Evolutionary conservation across 2,888 invertebrate genomes (phyloP), one percentile per base, ranked within the genome.

Genomic region (Ochlodes sylvanus): DNA sequence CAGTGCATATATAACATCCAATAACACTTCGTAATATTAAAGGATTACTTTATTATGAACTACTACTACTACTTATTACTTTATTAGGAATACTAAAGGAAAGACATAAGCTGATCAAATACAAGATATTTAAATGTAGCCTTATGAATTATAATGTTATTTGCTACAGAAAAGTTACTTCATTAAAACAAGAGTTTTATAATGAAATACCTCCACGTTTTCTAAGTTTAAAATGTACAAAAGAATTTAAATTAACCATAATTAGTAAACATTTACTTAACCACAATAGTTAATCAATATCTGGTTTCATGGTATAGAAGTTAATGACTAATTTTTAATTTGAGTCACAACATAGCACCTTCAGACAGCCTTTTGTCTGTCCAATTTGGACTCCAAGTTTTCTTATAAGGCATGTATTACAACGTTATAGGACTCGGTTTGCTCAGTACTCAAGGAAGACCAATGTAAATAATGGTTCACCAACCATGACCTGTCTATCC

Each of bases 281-380:
- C 9, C n/a, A 17, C 44, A 47, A 15, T 47, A n/a, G 44, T 7
- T 17, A 47, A 47, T 47, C 44, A 47, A 47, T 47, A 17, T 17
- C 44, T 47, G 9, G 44, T 17, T 47, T 7, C 17, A 47, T 17
- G 17, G 44, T 17, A 47, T 17, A 17, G 17, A 17, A 47, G 44
- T 47, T 47, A 17, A 44, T 44, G 44, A 47, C 44, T 47, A 50
- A 69, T 42, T 41, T 69, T 12, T 47, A 50, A 70, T 42, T 41
- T 70, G 68, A 75, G 60, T 72, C 71, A 74, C 19, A 56, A 44
- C 17, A 7, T 52, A 63, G 65, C 67, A 62, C 67, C 12, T 47
- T 47, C 7, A 55, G 69, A 63, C 69, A 69, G 56, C 65, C 75
- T 76, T 81, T 82, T 83, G 85, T 82, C 83, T 80, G 75, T 74